These are phyloP conservation scores for Glossosoma conforme DNA, from an alignment of 1,140 invertebrate species.

Conservation along the genomic window DNA sequence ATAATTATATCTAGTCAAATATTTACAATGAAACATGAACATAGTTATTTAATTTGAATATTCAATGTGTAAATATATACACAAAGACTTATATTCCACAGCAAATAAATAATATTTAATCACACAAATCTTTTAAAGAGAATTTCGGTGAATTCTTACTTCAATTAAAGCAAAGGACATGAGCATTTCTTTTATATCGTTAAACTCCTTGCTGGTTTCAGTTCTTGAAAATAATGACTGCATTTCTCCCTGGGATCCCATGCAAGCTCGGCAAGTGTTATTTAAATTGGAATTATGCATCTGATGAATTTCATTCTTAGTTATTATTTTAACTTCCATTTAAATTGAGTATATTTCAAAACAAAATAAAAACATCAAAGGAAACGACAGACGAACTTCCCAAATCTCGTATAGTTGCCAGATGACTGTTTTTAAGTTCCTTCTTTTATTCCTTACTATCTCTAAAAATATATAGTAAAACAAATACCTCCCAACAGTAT, in stretches of 20 bases:
- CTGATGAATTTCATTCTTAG: no score
- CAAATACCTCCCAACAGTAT: no score
- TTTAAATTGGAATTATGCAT: no score
- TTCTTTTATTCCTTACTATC: no score
- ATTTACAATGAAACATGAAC: neutral
- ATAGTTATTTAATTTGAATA: neutral
- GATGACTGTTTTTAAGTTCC: no score
- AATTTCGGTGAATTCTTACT: neutral
- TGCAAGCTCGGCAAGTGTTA: conserved; percentile 13
- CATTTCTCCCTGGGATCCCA: conserved; percentile 12
- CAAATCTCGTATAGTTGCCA: no score
- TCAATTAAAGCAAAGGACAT: conserved; percentile 18
- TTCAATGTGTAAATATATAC: neutral
- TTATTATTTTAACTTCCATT: no score
- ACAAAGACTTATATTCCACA: neutral
- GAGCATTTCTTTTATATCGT: conserved; percentile 15
- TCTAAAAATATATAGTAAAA: no score
- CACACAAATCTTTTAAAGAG: neutral
- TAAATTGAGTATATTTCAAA: no score
- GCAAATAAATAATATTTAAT: neutral
- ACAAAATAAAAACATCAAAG: no score
- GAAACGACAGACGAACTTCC: no score
- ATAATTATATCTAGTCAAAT: neutral
- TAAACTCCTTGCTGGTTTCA: neutral
- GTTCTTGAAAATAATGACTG: conserved; percentile 7